phyloP scores from a whole-genome alignment of 1,140 invertebrate genomes.

The Nomia melanderi region DNA sequence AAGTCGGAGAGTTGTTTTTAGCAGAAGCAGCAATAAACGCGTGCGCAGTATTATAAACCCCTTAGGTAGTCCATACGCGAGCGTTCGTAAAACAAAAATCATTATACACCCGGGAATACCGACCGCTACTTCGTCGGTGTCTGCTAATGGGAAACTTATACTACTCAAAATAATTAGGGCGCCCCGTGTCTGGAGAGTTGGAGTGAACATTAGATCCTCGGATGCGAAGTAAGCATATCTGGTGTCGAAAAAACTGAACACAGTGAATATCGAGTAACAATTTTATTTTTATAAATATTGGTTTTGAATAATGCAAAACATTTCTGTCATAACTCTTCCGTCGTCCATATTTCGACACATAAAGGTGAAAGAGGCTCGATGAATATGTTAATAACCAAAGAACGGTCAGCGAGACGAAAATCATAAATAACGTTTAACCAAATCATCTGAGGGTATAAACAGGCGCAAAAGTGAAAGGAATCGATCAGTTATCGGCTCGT shows the following conservation, averaged over 20 bases:
- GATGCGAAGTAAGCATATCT: not conserved
- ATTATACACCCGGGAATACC: not conserved
- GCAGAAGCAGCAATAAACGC: not conserved
- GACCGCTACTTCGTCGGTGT: not conserved
- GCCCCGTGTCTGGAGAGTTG: not conserved
- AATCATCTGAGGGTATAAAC: not conserved
- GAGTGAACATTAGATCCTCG: not conserved
- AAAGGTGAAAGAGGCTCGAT: no score
- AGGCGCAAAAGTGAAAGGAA: slow-evolving; percentile 5
- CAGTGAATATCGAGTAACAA: not conserved
- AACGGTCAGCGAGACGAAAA: no score
- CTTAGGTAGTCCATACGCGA: not conserved
- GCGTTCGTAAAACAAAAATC: not conserved
- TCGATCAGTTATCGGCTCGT: not conserved
- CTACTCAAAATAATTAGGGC: not conserved
- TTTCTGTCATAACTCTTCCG: no score
- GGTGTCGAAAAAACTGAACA: not conserved
- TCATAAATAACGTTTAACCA: no score
- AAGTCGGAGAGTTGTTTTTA: not conserved
- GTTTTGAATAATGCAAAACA: no score
- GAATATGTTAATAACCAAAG: no score
- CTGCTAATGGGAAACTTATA: slow-evolving; percentile 2
- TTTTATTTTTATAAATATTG: not conserved
- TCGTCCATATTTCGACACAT: no score
- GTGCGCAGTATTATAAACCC: not conserved